These are phyloP conservation scores for Nannospalax galili DNA, from an alignment of 2,113 vertebrate genomes.

Conservation along the genomic window DNA sequence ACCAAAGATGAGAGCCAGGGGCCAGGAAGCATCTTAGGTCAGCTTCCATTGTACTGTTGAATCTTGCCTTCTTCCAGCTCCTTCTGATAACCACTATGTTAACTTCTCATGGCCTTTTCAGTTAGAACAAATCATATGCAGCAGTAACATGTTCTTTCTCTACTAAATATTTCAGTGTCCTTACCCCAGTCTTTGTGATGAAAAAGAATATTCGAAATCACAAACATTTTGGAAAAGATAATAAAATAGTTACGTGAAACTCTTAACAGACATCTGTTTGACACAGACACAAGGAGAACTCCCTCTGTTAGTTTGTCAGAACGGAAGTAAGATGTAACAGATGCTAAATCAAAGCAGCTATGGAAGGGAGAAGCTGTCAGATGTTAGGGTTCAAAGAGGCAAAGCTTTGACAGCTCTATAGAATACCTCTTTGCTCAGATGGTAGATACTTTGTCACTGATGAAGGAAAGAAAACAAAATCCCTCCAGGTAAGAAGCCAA, in stretches of 20 bases:
- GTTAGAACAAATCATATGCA: background rate
- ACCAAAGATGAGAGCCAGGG: too few relatives aligned
- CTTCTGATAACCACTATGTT: background rate
- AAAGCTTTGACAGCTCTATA: background rate
- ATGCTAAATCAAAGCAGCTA: background rate
- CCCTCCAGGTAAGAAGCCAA: background rate
- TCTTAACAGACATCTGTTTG: background rate
- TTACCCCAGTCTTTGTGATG: background rate
- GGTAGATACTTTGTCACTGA: background rate
- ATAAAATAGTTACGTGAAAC: background rate
- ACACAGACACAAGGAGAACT: background rate
- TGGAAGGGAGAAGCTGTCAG: background rate
- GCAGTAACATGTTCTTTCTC: background rate
- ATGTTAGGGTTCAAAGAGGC: background rate
- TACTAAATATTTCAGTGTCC: background rate
- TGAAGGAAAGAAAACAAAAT: background rate
- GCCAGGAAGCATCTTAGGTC: too few relatives aligned
- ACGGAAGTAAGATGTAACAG: background rate
- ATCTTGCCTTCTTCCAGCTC: background rate
- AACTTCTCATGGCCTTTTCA: background rate
- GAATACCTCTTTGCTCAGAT: background rate
- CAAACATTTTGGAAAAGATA: background rate
- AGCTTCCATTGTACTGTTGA: background rate
- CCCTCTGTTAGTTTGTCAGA: background rate
- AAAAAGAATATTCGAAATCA: conserved; percentile 32